Evolutionary conservation across 2,797 vertebrate species (phyloP).

Genomic region (Chromis chromis): DNA sequence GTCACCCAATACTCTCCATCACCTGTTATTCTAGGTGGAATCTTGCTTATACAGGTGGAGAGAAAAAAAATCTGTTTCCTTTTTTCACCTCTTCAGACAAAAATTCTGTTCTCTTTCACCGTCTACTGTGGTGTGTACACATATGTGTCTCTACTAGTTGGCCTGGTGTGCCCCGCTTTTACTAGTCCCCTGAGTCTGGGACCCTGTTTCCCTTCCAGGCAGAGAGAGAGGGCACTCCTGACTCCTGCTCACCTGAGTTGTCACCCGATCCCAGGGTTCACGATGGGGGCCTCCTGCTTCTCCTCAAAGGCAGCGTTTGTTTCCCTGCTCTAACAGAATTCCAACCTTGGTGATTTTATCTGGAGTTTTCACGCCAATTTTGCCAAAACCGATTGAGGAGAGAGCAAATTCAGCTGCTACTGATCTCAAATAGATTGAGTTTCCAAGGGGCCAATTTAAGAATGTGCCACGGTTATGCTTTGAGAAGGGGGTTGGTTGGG

Average conservation of each 20-base stretch:
- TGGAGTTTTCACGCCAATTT: slow-evolving; percentile 84
- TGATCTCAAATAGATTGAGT: slow-evolving; percentile 84
- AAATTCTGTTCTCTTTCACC: slow-evolving; percentile 49
- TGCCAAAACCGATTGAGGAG: slow-evolving; percentile 79
- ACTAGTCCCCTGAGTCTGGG: slow-evolving; percentile 74
- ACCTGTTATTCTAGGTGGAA: slow-evolving; percentile 78
- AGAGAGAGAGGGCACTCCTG: slow-evolving; percentile 51
- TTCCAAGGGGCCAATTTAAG: slow-evolving; percentile 77
- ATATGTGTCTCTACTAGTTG: slow-evolving; percentile 59
- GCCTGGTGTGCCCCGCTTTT: slow-evolving; percentile 68
- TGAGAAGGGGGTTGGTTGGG: slow-evolving; percentile 48
- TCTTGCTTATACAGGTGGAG: slow-evolving; percentile 78
- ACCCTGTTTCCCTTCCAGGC: slow-evolving; percentile 72
- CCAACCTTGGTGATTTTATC: slow-evolving; percentile 80
- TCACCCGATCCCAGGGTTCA: slow-evolving; percentile 78
- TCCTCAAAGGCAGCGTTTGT: slow-evolving; percentile 78
- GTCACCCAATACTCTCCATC: slow-evolving; percentile 62
- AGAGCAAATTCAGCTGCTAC: slow-evolving; percentile 85
- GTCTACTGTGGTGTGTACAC: slow-evolving; percentile 42
- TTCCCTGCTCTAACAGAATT: slow-evolving; percentile 78
- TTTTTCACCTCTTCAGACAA: slow-evolving; percentile 63
- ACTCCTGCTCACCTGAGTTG: slow-evolving; percentile 79
- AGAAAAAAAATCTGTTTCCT: slow-evolving; percentile 50
- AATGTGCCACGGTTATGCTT: slow-evolving; percentile 76
- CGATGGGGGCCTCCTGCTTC: slow-evolving; percentile 60